Evolutionary conservation across 2,113 vertebrate species (phyloP).

Genomic region (Laterallus jamaicensis): DNA sequence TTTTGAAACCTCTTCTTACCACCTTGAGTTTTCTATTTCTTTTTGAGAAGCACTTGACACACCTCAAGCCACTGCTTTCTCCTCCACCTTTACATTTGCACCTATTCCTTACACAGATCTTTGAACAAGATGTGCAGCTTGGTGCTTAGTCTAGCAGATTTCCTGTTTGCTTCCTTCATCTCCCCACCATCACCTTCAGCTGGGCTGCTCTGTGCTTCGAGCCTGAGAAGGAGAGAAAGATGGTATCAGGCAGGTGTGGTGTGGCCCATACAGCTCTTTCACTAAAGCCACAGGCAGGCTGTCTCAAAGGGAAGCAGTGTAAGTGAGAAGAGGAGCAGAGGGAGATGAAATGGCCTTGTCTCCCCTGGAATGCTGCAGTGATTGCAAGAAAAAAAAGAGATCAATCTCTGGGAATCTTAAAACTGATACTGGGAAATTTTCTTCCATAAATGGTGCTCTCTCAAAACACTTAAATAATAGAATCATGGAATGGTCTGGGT

Average conservation of each 20-base stretch:
- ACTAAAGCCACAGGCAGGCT: not conserved
- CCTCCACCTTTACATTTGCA: not conserved
- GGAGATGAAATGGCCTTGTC: not conserved
- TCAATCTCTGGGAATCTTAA: accelerated
- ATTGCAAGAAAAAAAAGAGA: not conserved
- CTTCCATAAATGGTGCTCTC: not conserved
- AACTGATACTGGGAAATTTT: not conserved
- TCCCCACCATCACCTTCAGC: conserved; percentile 15
- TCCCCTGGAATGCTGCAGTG: not conserved
- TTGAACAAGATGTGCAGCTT: not conserved
- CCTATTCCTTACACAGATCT: not conserved
- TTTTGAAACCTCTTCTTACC: not conserved
- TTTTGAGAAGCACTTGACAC: not conserved
- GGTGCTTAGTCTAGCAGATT: conserved; percentile 42
- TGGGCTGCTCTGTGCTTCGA: not conserved
- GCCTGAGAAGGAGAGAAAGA: conserved; percentile 17
- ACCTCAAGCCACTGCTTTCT: not conserved
- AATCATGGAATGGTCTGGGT: too few relatives aligned
- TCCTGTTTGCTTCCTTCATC: conserved; percentile 63
- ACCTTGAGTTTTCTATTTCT: not conserved
- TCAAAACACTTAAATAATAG: not conserved
- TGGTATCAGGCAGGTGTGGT: not conserved
- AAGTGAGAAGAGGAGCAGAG: not conserved
- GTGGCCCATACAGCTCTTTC: not conserved
- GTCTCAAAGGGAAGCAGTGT: not conserved